phyloP scores from a whole-genome alignment of 2,797 vertebrate species.

The Hyperoplus immaculatus region DNA sequence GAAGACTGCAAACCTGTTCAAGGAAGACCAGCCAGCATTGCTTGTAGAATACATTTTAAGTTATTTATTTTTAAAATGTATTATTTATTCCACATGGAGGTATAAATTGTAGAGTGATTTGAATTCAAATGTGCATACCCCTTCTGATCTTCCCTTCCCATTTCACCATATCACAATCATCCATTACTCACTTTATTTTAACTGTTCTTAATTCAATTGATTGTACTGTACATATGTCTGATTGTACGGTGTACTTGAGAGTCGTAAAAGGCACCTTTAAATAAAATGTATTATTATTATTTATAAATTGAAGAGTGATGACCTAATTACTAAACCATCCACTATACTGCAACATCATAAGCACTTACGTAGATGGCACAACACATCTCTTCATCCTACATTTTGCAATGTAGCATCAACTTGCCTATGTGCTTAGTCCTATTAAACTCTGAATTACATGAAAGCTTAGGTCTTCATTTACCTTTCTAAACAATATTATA shows the following conservation, averaged over 20 bases:
- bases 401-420: constrained; percentile 24
- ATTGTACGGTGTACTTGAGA: too few species aligned
- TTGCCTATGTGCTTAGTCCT: constrained; percentile 40
- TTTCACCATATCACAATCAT: too few species aligned
- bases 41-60: constrained; percentile 6
- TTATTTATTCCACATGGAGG: too few species aligned
- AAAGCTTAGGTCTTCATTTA: constrained; percentile 67
- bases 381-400: constrained; percentile 38
- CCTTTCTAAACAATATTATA: constrained; percentile 73
- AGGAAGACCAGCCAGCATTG: constrained; percentile 36
- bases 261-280: too few species aligned
- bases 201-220: too few species aligned
- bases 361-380: constrained; percentile 19
- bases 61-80: constrained; percentile 22
- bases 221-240: too few species aligned
- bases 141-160: too few species aligned
- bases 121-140: too few species aligned
- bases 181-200: too few species aligned
- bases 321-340: constrained; percentile 42
- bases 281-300: constrained; percentile 31
- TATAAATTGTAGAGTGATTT: too few species aligned
- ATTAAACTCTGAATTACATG: constrained; percentile 63
- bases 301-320: constrained; percentile 29
- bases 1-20: constrained; percentile 49
- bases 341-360: constrained; percentile 31